Evolutionary conservation across 2,888 invertebrate species (phyloP).

Genomic region (Dasypolia templi): DNA sequence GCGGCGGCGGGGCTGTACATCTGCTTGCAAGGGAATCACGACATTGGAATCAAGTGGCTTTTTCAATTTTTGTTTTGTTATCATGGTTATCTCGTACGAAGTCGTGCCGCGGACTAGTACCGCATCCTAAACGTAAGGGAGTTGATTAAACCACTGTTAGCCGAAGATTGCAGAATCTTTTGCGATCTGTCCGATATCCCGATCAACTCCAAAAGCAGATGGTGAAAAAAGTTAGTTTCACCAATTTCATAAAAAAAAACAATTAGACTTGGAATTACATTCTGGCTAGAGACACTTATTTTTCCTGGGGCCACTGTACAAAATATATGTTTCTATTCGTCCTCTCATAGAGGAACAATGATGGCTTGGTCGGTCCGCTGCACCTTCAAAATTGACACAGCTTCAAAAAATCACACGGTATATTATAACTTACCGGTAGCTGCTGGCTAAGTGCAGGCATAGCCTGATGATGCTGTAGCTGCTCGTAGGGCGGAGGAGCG

Average conservation of each 20-base stretch:
- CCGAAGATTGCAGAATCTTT: neutral
- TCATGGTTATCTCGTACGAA: neutral
- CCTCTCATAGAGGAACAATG: neutral
- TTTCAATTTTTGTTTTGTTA: neutral
- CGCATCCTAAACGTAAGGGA: neutral
- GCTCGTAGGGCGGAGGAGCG: slow-evolving; percentile 93
- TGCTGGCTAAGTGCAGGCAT: slow-evolving; percentile 87
- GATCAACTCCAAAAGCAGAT: neutral
- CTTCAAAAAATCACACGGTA: neutral
- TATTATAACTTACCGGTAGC: slow-evolving; percentile 77
- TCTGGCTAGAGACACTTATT: no score
- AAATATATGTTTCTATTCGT: neutral
- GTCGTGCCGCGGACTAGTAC: neutral
- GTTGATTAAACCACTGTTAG: neutral
- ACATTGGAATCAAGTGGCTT: slow-evolving; percentile 1
- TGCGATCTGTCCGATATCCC: neutral
- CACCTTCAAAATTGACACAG: neutral
- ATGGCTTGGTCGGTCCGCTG: neutral
- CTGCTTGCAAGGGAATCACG: slow-evolving; percentile 75
- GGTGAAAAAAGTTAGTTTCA: neutral
- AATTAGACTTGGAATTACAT: neutral
- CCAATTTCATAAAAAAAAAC: neutral
- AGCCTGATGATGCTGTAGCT: slow-evolving; percentile 90
- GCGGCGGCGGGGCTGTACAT: slow-evolving; percentile 93
- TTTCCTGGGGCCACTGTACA: neutral